Evolutionary conservation across 2,113 vertebrate species (phyloP).

Genomic region (Myiozetetes cayanensis): DNA sequence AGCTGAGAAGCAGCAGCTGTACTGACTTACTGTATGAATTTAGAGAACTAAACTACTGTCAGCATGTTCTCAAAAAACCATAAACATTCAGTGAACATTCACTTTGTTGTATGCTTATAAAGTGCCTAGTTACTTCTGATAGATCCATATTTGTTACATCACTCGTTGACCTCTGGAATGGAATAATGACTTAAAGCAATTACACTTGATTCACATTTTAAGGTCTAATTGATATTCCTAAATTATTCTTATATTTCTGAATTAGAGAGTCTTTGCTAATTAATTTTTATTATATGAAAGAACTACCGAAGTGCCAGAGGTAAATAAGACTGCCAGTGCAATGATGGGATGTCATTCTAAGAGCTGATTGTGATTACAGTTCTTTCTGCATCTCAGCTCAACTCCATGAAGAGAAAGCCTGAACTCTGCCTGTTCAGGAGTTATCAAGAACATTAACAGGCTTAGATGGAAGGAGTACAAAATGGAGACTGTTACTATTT

Average conservation of each 20-base stretch:
- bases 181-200: background rate
- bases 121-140: background rate
- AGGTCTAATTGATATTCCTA: background rate
- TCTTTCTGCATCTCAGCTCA: background rate
- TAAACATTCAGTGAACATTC: background rate
- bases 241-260: background rate
- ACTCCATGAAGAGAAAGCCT: background rate
- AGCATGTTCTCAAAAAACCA: background rate
- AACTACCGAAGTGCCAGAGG: background rate
- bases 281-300: background rate
- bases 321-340: background rate
- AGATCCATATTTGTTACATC: background rate
- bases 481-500: background rate
- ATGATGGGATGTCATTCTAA: background rate
- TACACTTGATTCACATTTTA: background rate
- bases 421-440: background rate
- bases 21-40: background rate
- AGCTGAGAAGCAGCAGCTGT: conserved; percentile 10
- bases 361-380: background rate
- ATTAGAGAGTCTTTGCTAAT: background rate
- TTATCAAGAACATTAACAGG: background rate
- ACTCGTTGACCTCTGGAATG: background rate
- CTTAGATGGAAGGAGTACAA: background rate
- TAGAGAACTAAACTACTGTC: background rate
- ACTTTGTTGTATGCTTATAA: background rate